Conservation (phyloP, 2,113 vertebrate species). For the Bagarius yarrelli region DNA sequence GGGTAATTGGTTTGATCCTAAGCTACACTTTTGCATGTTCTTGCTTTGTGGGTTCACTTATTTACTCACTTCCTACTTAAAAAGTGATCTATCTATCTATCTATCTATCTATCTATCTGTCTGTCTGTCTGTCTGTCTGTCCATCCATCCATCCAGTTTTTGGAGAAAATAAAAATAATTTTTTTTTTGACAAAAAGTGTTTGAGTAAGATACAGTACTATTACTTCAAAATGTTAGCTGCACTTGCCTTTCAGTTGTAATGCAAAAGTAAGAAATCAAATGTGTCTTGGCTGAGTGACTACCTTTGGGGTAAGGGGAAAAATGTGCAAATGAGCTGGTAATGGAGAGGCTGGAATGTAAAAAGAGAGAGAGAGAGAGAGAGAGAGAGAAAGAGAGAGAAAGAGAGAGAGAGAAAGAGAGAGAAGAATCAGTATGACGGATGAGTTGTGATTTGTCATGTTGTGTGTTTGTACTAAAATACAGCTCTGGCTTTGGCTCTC, state of each 20-base stretch:
- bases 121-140: no score
- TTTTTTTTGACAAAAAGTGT: background rate
- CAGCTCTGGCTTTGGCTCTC: constrained; percentile 17
- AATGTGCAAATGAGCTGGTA: background rate
- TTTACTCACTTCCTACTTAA: no score
- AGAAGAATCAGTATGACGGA: constrained; percentile 35
- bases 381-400: constrained; percentile 55
- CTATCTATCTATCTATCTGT: no score
- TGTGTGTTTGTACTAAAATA: constrained; percentile 31
- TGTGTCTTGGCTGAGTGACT: constrained; percentile 1
- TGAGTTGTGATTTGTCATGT: constrained; percentile 32
- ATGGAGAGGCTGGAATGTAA: background rate
- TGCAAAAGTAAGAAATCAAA: constrained; percentile 1
- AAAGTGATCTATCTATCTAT: no score
- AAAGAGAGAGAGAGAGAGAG: background rate
- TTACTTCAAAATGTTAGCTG: background rate
- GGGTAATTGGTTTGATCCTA: background rate
- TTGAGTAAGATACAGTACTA: background rate
- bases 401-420: background rate
- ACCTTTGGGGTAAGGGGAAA: constrained; percentile 4
- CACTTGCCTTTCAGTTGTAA: constrained; percentile 4
- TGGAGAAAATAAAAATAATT: no score
- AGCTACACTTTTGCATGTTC: background rate
- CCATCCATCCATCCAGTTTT: no score
- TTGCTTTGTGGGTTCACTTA: background rate